Evolutionary conservation across 2,113 vertebrate genomes (phyloP).

Genomic region (Engystomops pustulosus): DNA sequence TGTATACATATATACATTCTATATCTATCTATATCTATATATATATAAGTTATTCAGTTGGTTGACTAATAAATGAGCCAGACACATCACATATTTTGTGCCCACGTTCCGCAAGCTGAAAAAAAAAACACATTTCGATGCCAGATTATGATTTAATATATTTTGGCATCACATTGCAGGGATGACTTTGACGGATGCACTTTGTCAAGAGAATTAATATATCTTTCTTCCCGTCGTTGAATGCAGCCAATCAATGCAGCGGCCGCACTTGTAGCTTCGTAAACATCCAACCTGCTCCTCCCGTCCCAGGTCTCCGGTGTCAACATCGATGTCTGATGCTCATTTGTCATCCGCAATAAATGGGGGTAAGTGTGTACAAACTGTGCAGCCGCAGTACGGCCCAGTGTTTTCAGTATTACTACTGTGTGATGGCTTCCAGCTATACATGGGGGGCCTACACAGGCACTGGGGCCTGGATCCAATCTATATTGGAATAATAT

Average conservation of each 20-base stretch:
- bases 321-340: conserved; percentile 43
- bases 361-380: conserved; percentile 15
- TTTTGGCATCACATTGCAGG: conserved; percentile 27
- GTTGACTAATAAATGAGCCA: conserved; percentile 3
- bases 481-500: too few species aligned
- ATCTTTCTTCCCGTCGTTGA: conserved; percentile 19
- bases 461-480: too few species aligned
- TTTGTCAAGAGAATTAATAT: conserved; percentile 49
- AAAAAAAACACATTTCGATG: conserved; percentile 18
- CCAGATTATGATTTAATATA: conserved; percentile 43
- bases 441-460: too few species aligned
- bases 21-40: neutral
- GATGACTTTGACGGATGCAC: conserved; percentile 41
- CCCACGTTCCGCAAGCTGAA: neutral
- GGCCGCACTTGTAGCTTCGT: conserved; percentile 22
- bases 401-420: too few species aligned
- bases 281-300: conserved; percentile 35
- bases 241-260: conserved; percentile 20
- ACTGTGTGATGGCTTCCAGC: too few species aligned
- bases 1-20: neutral
- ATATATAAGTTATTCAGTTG: neutral
- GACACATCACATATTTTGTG: neutral
- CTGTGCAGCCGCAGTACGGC: too few species aligned
- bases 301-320: conserved; percentile 22
- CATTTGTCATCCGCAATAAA: conserved; percentile 46